phyloP scores from a whole-genome alignment of 2,888 invertebrate genomes.

The Eupithecia exiguata region DNA sequence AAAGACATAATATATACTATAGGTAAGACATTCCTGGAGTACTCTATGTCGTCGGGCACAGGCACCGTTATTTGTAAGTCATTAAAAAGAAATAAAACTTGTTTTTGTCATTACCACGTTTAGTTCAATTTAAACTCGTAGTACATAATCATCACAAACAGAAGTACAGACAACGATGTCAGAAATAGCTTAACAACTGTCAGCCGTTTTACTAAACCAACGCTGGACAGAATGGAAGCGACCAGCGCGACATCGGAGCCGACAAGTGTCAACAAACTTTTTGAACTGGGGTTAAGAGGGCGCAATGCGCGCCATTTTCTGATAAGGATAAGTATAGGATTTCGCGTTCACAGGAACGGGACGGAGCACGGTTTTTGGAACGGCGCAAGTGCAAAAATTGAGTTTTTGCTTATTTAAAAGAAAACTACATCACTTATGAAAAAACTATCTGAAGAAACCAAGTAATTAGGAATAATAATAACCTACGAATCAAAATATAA shows the following conservation, averaged over 20 bases:
- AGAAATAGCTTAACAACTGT: conserved; percentile 10
- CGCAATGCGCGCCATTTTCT: too few species aligned
- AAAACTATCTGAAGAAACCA: too few species aligned
- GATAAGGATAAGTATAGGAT: too few species aligned
- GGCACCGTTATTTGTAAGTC: conserved; percentile 26
- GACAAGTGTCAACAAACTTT: neutral
- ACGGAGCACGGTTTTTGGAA: too few species aligned
- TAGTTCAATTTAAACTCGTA: conserved; percentile 26
- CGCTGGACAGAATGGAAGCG: neutral
- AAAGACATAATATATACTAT: neutral
- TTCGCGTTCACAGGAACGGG: too few species aligned
- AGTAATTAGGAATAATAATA: too few species aligned
- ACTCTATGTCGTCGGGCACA: neutral
- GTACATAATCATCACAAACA: conserved; percentile 36
- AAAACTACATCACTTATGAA: too few species aligned
- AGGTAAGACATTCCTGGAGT: neutral
- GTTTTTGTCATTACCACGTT: conserved; percentile 17
- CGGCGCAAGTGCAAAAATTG: too few species aligned
- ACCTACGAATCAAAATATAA: too few species aligned
- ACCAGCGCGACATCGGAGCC: too few species aligned
- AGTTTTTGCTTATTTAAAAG: too few species aligned
- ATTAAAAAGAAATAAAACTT: conserved; percentile 32
- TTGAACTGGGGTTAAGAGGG: neutral
- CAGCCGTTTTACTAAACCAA: neutral
- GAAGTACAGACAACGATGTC: neutral